A percentile compares a stretch with the other conserved stretches of the same genome.
Conservation (phyloP, 2,113 vertebrate species). For the Tenrec ecaudatus region DNA sequence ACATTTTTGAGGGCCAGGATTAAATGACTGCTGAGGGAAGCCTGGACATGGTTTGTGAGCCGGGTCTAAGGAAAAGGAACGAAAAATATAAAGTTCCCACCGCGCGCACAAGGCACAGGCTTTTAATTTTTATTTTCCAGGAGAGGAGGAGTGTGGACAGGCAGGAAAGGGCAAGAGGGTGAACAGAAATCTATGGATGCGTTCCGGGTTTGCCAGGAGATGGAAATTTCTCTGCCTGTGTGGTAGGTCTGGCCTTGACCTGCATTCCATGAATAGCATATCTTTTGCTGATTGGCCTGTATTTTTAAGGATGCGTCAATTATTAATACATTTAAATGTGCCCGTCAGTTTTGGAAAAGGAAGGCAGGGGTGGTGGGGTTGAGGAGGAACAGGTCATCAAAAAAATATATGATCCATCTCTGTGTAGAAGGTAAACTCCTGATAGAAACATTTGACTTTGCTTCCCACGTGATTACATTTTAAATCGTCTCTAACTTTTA, state of each 20-base stretch:
- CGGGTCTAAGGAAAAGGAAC: background rate
- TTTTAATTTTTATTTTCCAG: background rate
- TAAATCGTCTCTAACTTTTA: background rate
- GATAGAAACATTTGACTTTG: background rate
- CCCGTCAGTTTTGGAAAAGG: background rate
- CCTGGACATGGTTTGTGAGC: background rate
- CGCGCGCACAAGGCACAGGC: background rate
- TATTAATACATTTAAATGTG: slow-evolving; percentile 25
- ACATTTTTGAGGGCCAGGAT: background rate
- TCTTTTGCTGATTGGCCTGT: slow-evolving; percentile 41
- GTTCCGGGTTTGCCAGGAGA: slow-evolving; percentile 28
- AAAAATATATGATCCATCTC: background rate
- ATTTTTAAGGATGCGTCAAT: slow-evolving; percentile 60
- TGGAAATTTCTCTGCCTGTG: slow-evolving; percentile 29
- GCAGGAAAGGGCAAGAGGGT: background rate
- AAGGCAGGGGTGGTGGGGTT: background rate
- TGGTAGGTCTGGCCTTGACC: slow-evolving; percentile 51
- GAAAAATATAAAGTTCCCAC: background rate
- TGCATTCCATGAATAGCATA: slow-evolving; percentile 14
- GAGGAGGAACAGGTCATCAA: background rate
- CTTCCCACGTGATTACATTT: background rate
- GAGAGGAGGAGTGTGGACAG: background rate
- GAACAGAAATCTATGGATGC: slow-evolving; percentile 47
- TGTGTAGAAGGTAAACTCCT: slow-evolving; percentile 38
- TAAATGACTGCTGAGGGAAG: background rate